phyloP scores from a whole-genome alignment of 2,888 invertebrate genomes.

The Calephelis perditalis region DNA sequence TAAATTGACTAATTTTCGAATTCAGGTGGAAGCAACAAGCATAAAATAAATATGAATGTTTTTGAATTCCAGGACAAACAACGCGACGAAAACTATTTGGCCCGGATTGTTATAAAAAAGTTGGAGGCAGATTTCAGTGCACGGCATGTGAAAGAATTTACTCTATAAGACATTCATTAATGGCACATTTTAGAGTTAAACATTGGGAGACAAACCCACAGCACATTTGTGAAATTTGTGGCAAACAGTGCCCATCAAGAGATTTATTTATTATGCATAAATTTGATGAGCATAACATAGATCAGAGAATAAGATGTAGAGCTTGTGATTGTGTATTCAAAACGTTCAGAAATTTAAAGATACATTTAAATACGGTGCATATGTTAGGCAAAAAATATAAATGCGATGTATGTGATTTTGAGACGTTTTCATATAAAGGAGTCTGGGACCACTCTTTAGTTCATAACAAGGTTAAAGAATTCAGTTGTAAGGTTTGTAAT shows the following conservation, averaged over 20 bases:
- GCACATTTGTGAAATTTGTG: slow-evolving; percentile 42
- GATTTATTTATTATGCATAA: slow-evolving; percentile 50
- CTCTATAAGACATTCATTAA: slow-evolving; percentile 40
- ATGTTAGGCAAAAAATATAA: slow-evolving; percentile 56
- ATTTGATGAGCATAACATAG: slow-evolving; percentile 47
- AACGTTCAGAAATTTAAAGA: slow-evolving; percentile 44
- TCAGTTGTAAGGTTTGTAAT: slow-evolving; percentile 61
- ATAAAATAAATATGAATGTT: slow-evolving; percentile 31
- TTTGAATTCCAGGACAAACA: slow-evolving; percentile 44
- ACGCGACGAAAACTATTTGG: slow-evolving; percentile 40
- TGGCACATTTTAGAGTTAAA: slow-evolving; percentile 47
- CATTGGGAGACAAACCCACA: slow-evolving; percentile 47
- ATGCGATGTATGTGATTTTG: slow-evolving; percentile 55
- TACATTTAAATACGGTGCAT: slow-evolving; percentile 55
- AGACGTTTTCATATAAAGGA: slow-evolving; percentile 46
- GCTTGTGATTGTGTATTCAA: slow-evolving; percentile 56
- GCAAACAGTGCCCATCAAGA: slow-evolving; percentile 44
- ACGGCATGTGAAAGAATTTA: slow-evolving; percentile 46
- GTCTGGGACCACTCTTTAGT: slow-evolving; percentile 57
- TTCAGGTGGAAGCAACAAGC: too few relatives aligned
- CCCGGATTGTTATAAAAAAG: slow-evolving; percentile 43
- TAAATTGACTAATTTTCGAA: too few relatives aligned
- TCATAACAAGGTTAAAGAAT: slow-evolving; percentile 59
- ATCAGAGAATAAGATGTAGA: slow-evolving; percentile 54
- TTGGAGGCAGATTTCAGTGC: slow-evolving; percentile 41